Conservation (phyloP, 2,113 vertebrate genomes). For the Pygoscelis adeliae region DNA sequence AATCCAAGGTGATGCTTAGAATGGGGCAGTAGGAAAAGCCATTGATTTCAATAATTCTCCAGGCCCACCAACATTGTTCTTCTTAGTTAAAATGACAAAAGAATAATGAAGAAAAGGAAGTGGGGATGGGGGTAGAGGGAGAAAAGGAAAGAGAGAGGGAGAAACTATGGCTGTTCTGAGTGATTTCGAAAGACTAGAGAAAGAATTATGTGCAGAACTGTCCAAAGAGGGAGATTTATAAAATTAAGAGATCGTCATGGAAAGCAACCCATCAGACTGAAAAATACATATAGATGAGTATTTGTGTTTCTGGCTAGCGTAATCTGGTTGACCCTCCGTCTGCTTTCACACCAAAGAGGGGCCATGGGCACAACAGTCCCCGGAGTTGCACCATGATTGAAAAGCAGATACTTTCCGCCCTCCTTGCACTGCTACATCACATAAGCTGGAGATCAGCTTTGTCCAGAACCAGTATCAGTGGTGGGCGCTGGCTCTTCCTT, state of each 20-base stretch:
- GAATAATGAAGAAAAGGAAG: neutral
- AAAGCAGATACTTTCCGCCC: fast-evolving
- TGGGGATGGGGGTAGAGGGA: fast-evolving
- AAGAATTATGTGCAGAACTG: neutral
- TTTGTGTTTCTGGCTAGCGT: neutral
- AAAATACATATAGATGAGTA: too few species aligned
- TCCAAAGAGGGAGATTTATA: neutral
- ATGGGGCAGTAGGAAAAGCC: neutral
- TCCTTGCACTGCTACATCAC: too few species aligned
- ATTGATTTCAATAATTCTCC: neutral
- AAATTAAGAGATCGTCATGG: neutral
- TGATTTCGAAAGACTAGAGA: neutral
- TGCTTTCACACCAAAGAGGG: neutral
- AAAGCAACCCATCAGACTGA: neutral
- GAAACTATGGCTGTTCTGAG: neutral
- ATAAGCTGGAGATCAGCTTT: neutral
- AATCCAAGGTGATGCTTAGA: neutral
- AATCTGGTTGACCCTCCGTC: too few species aligned
- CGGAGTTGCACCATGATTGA: neutral
- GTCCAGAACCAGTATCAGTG: neutral
- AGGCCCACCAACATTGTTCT: neutral
- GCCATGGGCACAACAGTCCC: fast-evolving
- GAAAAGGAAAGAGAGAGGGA: neutral
- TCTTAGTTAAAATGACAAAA: neutral
- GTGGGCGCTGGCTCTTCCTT: neutral